These are phyloP conservation scores for Plotosus lineatus DNA, from an alignment of 2,113 vertebrate species.

Conservation along the genomic window DNA sequence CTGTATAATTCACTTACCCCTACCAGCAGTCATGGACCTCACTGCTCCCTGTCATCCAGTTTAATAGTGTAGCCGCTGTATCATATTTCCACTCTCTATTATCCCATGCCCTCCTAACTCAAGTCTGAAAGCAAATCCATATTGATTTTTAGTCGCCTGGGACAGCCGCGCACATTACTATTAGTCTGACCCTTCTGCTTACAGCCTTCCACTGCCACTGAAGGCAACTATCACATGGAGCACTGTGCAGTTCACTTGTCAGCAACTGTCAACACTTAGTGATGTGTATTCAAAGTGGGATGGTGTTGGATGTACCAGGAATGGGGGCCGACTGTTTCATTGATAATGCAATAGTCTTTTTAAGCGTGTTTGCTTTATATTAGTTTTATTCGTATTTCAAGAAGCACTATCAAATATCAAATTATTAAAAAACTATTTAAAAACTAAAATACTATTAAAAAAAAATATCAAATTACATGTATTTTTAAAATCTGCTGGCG, in stretches of 20 bases:
- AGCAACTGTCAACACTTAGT: slow-evolving; percentile 89
- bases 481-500: background rate
- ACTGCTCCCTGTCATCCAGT: slow-evolving; percentile 59
- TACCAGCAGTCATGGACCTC: slow-evolving; percentile 16
- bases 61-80: slow-evolving; percentile 61
- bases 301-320: slow-evolving; percentile 34
- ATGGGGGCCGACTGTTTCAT: slow-evolving; percentile 38
- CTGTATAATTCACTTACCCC: background rate
- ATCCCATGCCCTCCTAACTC: slow-evolving; percentile 50
- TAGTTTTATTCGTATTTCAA: background rate
- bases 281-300: slow-evolving; percentile 72
- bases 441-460: no score
- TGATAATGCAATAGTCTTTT: background rate
- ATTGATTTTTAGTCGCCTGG: slow-evolving; percentile 72
- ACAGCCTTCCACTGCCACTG: slow-evolving; percentile 70
- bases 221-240: slow-evolving; percentile 77
- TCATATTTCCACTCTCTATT: slow-evolving; percentile 64
- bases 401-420: background rate
- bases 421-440: no score
- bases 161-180: slow-evolving; percentile 66
- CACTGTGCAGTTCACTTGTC: slow-evolving; percentile 88
- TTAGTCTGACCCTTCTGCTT: slow-evolving; percentile 59
- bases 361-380: background rate
- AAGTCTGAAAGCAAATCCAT: slow-evolving; percentile 61
- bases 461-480: background rate